Conservation (phyloP, 2,113 vertebrate genomes). For the Nematolebias whitei region DNA sequence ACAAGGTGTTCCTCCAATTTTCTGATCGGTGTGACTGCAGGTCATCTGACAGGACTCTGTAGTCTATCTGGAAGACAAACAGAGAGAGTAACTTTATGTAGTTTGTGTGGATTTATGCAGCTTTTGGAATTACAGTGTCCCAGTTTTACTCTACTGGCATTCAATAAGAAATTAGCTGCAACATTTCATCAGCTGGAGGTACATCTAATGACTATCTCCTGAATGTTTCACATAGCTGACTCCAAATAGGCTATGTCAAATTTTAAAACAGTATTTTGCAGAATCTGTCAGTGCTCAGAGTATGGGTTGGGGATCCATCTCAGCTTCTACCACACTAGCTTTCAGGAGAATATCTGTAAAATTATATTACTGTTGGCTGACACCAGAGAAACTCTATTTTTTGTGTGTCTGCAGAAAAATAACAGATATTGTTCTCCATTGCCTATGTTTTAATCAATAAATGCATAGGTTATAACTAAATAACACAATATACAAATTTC, state of each 20-base stretch:
- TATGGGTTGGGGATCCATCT: too few species aligned
- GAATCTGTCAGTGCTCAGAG: too few species aligned
- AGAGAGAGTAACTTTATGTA: not conserved
- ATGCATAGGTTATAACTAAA: not conserved
- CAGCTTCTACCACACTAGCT: too few species aligned
- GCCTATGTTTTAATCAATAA: not conserved
- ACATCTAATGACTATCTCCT: too few species aligned
- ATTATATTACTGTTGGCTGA: too few species aligned
- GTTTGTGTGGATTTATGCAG: not conserved
- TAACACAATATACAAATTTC: not conserved
- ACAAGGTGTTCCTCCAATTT: not conserved
- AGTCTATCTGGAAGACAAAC: constrained; percentile 16
- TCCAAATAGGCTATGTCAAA: too few species aligned
- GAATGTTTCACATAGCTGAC: too few species aligned
- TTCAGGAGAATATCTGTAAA: too few species aligned
- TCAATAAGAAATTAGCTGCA: not conserved
- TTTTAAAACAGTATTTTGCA: too few species aligned
- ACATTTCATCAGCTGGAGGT: too few species aligned
- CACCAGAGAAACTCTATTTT: not conserved
- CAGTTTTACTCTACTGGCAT: not conserved
- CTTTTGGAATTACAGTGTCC: not conserved
- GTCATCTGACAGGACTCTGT: not conserved
- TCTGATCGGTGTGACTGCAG: not conserved
- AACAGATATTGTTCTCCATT: not conserved
- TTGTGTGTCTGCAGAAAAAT: not conserved